Evolutionary conservation across 2,888 invertebrate species (phyloP).

Genomic region (Papilio protenor): DNA sequence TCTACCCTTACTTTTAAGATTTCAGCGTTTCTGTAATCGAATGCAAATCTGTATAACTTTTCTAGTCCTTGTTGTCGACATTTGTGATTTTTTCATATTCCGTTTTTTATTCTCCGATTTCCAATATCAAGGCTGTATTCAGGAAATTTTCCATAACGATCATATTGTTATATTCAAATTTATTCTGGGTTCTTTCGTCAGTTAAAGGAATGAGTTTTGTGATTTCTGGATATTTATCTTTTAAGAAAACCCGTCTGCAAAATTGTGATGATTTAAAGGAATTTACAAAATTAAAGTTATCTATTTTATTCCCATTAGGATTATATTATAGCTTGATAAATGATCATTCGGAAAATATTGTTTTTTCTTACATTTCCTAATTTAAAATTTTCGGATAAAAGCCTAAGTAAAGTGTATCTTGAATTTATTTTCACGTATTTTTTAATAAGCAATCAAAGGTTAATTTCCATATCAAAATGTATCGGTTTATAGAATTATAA

Average conservation of each 20-base stretch:
- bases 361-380: no score
- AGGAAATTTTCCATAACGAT: background rate
- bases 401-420: background rate
- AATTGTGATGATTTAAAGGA: background rate
- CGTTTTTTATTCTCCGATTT: background rate
- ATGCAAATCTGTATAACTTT: conserved; percentile 3
- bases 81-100: background rate
- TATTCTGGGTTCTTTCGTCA: background rate
- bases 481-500: conserved; percentile 22
- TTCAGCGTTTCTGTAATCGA: background rate
- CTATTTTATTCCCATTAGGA: no score
- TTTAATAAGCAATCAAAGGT: background rate
- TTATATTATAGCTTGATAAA: no score
- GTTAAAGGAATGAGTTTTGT: background rate
- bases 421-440: background rate
- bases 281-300: background rate
- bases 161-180: conserved; percentile 8
- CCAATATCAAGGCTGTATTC: background rate
- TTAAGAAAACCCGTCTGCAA: background rate
- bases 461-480: conserved; percentile 13
- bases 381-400: no score
- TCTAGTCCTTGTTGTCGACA: background rate
- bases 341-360: no score
- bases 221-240: background rate
- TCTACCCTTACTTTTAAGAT: background rate